Base-by-base conservation (phyloP, 2,797 vertebrate genomes). In the Oreochromis mossambicus region DNA sequence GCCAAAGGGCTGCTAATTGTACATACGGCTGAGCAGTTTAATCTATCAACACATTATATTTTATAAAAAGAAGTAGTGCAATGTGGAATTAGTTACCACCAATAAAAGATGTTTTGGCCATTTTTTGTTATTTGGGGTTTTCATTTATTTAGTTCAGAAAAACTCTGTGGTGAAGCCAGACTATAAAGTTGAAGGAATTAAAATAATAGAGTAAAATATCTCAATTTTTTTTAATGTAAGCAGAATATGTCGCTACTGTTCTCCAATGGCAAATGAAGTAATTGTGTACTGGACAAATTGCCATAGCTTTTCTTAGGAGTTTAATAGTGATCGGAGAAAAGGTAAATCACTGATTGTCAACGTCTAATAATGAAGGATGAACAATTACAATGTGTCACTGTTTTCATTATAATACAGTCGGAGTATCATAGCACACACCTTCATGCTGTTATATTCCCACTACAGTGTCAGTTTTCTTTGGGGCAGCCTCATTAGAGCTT, bases 401-500 rank as follows among this genome's bases (percentile, higher is more conserved):
- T 51, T 51, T 75, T 50, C 46, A 51, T 75, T 75, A 51, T 51
- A 51, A 75, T 50, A 5, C 26, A 50, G 68, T 46, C n/a, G n/a
- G 58, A 34, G 46, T 34, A 21, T 48, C 14, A 13, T 29, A 55
- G n/a, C 55, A 34, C 1, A 1, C 41, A 43, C 19, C 77, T 68
- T 32, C 36, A 9, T 17, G 58, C 24, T 56, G 50, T 26, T 26
- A 19, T 32, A 66, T 81, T 81, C 77, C 46, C 68, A n/a, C 21
- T 32, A 79, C 92, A 91, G 80, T 85, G 92, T 92, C 83, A 78
- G 78, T 81, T 79, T 88, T 87, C 83, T 81, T 84, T 38, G 79
- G 81, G 81, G 80, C 81, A 82, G 78, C 76, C 77, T 83, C 50
- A 83, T 80, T 91, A 93, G 86, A 92, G 92, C 86, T 83, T 93